Evolutionary conservation across 2,888 invertebrate genomes (phyloP).

Genomic region (Belgica antarctica): DNA sequence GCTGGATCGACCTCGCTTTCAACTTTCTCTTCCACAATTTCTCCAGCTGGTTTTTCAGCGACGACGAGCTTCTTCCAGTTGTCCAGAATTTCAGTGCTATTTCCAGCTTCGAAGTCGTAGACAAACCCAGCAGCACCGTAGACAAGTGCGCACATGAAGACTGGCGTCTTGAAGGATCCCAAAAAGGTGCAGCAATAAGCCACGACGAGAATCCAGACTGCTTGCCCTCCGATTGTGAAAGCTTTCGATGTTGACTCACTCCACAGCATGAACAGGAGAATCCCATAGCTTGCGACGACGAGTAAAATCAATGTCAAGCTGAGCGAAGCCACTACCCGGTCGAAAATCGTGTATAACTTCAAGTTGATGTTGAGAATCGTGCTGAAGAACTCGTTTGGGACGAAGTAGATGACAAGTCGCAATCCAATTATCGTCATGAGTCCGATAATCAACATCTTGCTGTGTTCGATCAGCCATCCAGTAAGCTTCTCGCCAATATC

Average conservation of each 20-base stretch:
- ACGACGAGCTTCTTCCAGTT: background rate
- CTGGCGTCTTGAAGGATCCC: slow-evolving; percentile 73
- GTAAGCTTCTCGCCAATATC: slow-evolving; percentile 73
- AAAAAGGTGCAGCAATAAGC: slow-evolving; percentile 73
- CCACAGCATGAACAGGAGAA: slow-evolving; percentile 73
- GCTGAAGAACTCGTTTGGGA: background rate
- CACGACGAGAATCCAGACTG: slow-evolving; percentile 73
- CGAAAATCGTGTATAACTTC: slow-evolving; percentile 19
- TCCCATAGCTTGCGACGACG: slow-evolving; percentile 67
- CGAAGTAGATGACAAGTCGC: slow-evolving; percentile 49
- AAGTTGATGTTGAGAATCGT: background rate
- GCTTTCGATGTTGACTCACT: slow-evolving; percentile 64
- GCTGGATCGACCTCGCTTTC: background rate
- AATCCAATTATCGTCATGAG: slow-evolving; percentile 46
- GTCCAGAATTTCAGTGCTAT: background rate
- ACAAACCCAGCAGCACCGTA: slow-evolving; percentile 67
- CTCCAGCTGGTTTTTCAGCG: background rate
- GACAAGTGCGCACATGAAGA: slow-evolving; percentile 67
- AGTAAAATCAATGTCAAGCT: slow-evolving; percentile 61
- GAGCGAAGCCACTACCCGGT: background rate
- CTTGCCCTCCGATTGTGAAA: slow-evolving; percentile 68
- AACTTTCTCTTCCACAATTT: too few species aligned
- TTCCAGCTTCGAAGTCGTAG: slow-evolving; percentile 49
- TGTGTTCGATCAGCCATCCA: slow-evolving; percentile 65
- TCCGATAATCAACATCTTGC: slow-evolving; percentile 60